Percentiles rank a stretch among this genome's conserved stretches.
Evolutionary conservation across 2,888 invertebrate species (phyloP).

Genomic region (Hirtodrosophila cameraria): DNA sequence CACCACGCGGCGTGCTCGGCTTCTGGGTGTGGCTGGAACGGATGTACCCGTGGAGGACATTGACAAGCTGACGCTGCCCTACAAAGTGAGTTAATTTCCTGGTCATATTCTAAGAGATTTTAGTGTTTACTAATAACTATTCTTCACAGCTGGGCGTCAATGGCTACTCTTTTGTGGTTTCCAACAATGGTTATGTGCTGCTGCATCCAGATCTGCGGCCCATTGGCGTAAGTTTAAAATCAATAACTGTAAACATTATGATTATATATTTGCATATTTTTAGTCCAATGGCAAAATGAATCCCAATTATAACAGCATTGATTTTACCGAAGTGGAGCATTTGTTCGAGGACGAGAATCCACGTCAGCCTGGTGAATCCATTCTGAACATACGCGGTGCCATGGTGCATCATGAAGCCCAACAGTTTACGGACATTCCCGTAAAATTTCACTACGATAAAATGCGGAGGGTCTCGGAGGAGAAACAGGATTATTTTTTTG

Average conservation of each 20-base stretch:
- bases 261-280: background rate
- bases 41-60: conserved; percentile 93
- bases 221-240: conserved; percentile 87
- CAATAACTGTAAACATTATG: background rate
- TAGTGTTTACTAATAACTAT: background rate
- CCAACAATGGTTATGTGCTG: conserved; percentile 97
- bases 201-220: conserved; percentile 97
- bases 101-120: no score
- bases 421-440: conserved; percentile 87
- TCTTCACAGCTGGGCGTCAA: conserved; percentile 93
- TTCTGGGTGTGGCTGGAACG: conserved; percentile 97
- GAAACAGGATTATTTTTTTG: conserved; percentile 92
- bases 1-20: conserved; percentile 86
- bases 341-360: conserved; percentile 88
- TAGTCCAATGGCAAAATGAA: conserved; percentile 86
- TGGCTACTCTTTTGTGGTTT: conserved; percentile 97
- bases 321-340: conserved; percentile 97
- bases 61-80: conserved; percentile 93
- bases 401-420: conserved; percentile 90
- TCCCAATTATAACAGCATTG: conserved; percentile 98
- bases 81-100: conserved; percentile 87
- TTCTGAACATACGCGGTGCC: conserved; percentile 86
- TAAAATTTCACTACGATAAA: conserved; percentile 93
- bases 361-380: conserved; percentile 87
- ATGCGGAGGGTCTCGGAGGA: conserved; percentile 93